phyloP scores from a whole-genome alignment of 2,113 vertebrate genomes.

The Hystrix brachyura region DNA sequence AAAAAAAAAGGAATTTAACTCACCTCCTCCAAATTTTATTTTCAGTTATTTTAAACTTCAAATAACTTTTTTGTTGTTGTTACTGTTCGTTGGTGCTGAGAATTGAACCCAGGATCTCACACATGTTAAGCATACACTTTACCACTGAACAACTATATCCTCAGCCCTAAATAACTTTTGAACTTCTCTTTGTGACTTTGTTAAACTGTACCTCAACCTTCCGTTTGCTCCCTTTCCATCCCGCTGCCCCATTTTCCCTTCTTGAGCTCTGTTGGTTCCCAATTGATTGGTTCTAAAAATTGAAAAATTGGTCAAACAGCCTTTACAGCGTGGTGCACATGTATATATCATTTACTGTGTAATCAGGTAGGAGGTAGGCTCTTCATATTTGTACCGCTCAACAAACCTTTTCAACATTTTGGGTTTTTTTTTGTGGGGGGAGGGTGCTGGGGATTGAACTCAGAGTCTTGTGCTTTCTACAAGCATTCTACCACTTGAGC shows the following conservation, averaged over 20 bases:
- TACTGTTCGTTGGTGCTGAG: background rate
- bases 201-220: background rate
- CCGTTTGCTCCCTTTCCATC: background rate
- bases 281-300: background rate
- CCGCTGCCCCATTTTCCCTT: background rate
- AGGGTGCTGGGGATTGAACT: no score
- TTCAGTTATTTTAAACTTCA: constrained; percentile 11
- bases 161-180: background rate
- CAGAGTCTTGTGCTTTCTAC: no score
- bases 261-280: background rate
- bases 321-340: background rate
- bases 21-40: background rate
- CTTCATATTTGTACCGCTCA: background rate
- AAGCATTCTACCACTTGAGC: no score
- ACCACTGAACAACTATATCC: background rate
- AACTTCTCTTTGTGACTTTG: constrained; percentile 44
- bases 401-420: background rate
- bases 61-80: background rate
- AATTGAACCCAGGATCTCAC: background rate
- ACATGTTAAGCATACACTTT: background rate
- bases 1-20: background rate
- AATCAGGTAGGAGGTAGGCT: background rate
- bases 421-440: no score
- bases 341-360: background rate
- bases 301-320: background rate